Conservation (phyloP, 2,888 invertebrate genomes). For the Brachyptera putata region DNA sequence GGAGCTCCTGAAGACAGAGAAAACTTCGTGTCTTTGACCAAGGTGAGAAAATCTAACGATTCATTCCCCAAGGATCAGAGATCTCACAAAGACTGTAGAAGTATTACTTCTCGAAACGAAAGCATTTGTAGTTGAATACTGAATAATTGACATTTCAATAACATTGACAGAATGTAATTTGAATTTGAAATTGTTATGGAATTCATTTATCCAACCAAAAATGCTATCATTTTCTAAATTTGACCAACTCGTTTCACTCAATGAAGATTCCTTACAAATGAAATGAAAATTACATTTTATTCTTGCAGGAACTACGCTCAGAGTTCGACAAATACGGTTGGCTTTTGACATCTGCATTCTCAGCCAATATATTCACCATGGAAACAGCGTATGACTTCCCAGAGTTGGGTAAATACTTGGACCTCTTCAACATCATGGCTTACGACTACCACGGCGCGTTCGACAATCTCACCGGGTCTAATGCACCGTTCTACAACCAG, state of each 20-base stretch:
- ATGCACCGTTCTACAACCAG: slow-evolving; percentile 43
- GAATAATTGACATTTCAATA: no score
- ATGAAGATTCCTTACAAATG: no score
- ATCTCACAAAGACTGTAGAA: no score
- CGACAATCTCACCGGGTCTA: slow-evolving; percentile 43
- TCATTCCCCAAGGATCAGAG: no score
- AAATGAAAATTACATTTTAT: slow-evolving; percentile 26
- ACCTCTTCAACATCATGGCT: slow-evolving; percentile 47
- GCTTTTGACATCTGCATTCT: slow-evolving; percentile 48
- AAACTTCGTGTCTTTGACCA: slow-evolving; percentile 16
- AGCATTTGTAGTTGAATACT: no score
- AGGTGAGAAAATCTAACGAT: slow-evolving; percentile 16
- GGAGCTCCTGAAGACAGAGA: slow-evolving; percentile 21
- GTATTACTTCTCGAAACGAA: no score
- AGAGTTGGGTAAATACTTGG: slow-evolving; percentile 41
- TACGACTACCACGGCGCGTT: slow-evolving; percentile 47
- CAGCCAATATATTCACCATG: slow-evolving; percentile 42
- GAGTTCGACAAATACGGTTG: slow-evolving; percentile 35
- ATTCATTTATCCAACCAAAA: no score
- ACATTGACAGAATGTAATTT: no score
- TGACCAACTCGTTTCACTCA: no score
- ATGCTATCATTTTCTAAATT: no score
- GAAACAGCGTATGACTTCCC: slow-evolving; percentile 46
- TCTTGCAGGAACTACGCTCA: slow-evolving; percentile 23
- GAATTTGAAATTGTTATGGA: no score